Evolutionary conservation across 2,797 vertebrate genomes (phyloP).

Genomic region (Spea hammondii): DNA sequence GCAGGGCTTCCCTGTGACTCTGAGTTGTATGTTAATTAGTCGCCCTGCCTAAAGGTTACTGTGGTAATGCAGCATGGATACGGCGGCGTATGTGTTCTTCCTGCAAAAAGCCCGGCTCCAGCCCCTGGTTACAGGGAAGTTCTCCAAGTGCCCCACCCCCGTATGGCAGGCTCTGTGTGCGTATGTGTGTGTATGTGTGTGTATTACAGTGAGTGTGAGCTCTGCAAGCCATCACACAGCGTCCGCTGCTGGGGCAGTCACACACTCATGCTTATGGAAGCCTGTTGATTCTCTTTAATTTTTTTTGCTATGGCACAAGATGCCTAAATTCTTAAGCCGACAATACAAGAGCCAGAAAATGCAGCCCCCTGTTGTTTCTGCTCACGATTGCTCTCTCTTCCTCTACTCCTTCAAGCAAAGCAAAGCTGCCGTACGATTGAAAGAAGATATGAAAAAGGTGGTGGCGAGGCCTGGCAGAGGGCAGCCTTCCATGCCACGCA

Average conservation of each 20-base stretch:
- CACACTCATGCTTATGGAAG: neutral
- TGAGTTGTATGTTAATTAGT: neutral
- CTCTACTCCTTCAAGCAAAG: constrained; percentile 78
- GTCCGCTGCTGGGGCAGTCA: neutral
- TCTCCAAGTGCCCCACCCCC: constrained; percentile 39
- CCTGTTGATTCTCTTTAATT: neutral
- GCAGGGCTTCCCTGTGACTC: neutral
- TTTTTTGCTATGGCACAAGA: constrained; percentile 35
- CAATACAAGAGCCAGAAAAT: constrained; percentile 14
- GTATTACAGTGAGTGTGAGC: neutral
- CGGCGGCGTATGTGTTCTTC: constrained; percentile 29
- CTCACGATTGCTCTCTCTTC: constrained; percentile 64
- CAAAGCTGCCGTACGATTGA: constrained; percentile 78
- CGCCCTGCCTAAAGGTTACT: constrained; percentile 48
- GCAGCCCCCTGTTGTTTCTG: constrained; percentile 56
- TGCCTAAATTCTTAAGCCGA: constrained; percentile 27
- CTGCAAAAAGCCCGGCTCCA: constrained; percentile 26
- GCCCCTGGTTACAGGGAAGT: constrained; percentile 46
- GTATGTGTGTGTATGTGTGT: too few relatives aligned
- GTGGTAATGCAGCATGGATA: constrained; percentile 41
- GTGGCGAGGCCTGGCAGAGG: constrained; percentile 72
- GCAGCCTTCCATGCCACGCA: constrained; percentile 55
- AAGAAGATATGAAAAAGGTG: constrained; percentile 88
- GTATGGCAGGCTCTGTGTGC: constrained; percentile 7
- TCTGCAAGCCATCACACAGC: constrained; percentile 2